Evolutionary conservation across 1,140 invertebrate genomes (phyloP).

Genomic region (Bacillus rossius): DNA sequence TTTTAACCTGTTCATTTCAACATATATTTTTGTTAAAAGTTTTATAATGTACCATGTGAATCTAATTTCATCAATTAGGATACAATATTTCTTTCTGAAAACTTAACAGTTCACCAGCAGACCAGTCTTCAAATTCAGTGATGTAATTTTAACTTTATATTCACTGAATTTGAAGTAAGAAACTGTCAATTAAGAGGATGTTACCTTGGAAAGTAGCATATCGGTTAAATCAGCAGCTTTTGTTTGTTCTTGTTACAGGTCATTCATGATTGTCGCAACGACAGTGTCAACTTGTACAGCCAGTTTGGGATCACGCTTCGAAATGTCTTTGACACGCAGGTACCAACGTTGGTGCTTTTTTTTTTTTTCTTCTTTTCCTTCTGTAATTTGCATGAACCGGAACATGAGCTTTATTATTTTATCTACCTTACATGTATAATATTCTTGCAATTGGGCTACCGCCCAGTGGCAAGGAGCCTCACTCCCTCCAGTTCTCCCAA

Average conservation of each 20-base stretch:
- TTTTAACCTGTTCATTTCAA: no score
- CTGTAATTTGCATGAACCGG: no score
- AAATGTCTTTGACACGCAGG: constrained; percentile 95
- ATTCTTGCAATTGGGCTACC: no score
- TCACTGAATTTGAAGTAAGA: constrained; percentile 9
- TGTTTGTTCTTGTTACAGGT: constrained; percentile 52
- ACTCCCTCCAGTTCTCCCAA: no score
- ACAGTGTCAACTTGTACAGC: constrained; percentile 81
- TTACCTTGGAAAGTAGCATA: background rate
- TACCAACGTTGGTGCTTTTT: no score
- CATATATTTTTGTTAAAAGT: no score
- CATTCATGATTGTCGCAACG: constrained; percentile 91
- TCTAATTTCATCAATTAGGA: background rate
- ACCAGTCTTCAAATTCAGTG: background rate
- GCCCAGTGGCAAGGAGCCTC: no score
- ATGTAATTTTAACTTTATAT: background rate
- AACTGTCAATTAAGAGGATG: background rate
- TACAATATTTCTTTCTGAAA: constrained; percentile 4
- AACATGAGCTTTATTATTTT: no score
- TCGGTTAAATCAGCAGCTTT: background rate
- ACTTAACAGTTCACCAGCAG: no score
- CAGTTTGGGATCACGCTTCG: constrained; percentile 82
- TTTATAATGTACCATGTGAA: no score
- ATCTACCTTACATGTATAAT: no score
- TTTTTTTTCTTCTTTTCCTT: no score